Percentiles rank a stretch among this genome's conserved stretches.
These are phyloP conservation scores for Cettia cetti DNA, from an alignment of 2,113 vertebrate species.

Conservation along the genomic window DNA sequence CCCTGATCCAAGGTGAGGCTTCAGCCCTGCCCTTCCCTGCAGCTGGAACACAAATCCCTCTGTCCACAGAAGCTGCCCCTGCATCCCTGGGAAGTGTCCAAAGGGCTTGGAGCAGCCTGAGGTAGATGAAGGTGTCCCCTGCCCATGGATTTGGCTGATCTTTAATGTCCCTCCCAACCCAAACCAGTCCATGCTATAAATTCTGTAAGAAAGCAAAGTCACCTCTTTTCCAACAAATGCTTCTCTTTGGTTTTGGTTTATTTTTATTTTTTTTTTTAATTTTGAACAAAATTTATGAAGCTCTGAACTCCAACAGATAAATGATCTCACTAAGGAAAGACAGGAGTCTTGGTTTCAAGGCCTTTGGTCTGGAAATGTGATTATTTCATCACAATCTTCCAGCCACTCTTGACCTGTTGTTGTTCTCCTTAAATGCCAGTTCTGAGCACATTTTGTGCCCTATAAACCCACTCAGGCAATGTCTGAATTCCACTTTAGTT, in stretches of 20 bases:
- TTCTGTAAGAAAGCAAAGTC: neutral
- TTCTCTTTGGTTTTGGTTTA: too few species aligned
- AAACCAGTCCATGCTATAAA: neutral
- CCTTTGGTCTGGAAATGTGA: neutral
- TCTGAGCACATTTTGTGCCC: neutral
- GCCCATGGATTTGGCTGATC: neutral
- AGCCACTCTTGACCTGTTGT: neutral
- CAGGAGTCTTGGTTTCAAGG: neutral
- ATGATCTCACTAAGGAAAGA: neutral
- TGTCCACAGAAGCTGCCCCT: neutral
- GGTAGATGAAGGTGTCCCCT: neutral
- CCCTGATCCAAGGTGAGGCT: slow-evolving; percentile 89
- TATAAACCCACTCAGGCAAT: neutral
- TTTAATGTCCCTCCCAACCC: neutral
- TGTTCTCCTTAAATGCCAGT: neutral
- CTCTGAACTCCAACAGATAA: neutral
- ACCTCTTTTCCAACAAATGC: neutral
- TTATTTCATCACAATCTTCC: neutral
- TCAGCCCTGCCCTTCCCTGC: neutral
- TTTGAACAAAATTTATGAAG: neutral
- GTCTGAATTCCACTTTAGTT: neutral
- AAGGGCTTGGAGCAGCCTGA: neutral
- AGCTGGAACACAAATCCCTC: neutral
- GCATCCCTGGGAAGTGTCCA: neutral
- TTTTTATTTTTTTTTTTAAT: neutral